phyloP scores from a whole-genome alignment of 2,888 invertebrate genomes.

The Cephus runcator region DNA sequence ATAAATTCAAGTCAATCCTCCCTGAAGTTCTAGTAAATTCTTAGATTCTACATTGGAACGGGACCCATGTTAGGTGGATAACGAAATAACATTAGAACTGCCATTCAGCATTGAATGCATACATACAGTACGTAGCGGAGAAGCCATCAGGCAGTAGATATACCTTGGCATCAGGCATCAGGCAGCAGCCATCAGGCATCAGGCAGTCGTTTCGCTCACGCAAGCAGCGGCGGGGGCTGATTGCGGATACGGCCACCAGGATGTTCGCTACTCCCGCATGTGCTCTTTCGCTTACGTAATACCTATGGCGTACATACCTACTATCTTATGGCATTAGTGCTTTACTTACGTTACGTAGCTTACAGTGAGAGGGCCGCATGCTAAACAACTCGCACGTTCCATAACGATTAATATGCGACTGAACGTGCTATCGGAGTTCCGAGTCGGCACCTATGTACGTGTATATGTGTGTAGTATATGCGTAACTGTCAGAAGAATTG shows the following conservation, averaged over 20 bases:
- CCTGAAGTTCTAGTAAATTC: background rate
- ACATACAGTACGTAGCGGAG: background rate
- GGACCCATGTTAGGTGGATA: background rate
- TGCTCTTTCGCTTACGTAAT: constrained; percentile 31
- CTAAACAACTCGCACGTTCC: constrained; percentile 46
- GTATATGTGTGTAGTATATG: background rate
- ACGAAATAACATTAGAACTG: background rate
- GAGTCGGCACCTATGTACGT: background rate
- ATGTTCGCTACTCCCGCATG: constrained; percentile 29
- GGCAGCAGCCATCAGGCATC: background rate
- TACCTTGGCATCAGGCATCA: background rate
- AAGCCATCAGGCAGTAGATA: background rate
- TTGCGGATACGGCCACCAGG: constrained; percentile 23
- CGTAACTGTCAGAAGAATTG: background rate
- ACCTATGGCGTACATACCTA: constrained; percentile 18
- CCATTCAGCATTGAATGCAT: background rate
- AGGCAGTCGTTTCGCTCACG: constrained; percentile 12
- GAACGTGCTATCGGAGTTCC: constrained; percentile 31
- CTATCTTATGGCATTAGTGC: constrained; percentile 36
- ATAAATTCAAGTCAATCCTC: background rate
- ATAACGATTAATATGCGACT: constrained; percentile 43
- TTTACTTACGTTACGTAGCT: constrained; percentile 30
- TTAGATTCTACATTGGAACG: background rate
- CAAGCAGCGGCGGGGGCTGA: constrained; percentile 17
- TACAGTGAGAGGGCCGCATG: constrained; percentile 26